A percentile compares a stretch with the other conserved stretches of the same genome.
These are phyloP conservation scores for Salvelinus sp. DNA, from an alignment of 2,113 vertebrate species.

Conservation along the genomic window DNA sequence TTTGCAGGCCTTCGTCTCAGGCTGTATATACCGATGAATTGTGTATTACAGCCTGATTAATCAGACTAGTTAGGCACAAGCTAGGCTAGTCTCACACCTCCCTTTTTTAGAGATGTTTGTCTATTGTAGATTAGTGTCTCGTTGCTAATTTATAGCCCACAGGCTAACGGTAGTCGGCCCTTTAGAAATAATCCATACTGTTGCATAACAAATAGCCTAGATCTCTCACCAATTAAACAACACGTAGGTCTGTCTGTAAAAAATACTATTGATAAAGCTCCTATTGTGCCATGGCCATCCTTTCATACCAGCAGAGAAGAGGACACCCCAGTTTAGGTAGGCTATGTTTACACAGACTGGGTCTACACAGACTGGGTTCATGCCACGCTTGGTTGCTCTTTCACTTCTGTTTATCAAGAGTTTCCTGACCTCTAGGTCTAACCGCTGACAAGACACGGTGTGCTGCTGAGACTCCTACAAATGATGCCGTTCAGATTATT, in stretches of 20 bases:
- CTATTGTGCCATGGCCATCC: too few species aligned
- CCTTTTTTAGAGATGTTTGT: conserved; percentile 17
- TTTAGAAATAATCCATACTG: too few species aligned
- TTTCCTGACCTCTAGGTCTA: not conserved
- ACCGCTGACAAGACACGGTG: not conserved
- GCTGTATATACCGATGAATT: too few species aligned
- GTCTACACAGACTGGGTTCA: not conserved
- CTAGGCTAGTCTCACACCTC: conserved; percentile 39
- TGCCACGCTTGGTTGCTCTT: conserved; percentile 19
- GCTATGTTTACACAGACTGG: not conserved
- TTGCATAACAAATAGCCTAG: too few species aligned
- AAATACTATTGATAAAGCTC: too few species aligned
- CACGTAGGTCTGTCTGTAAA: too few species aligned
- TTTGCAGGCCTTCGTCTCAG: too few species aligned
- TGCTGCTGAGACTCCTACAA: not conserved
- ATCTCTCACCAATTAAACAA: too few species aligned
- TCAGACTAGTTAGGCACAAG: not conserved
- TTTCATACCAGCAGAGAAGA: not conserved
- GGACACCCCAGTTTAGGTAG: too few species aligned
- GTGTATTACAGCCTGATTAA: conserved; percentile 13
- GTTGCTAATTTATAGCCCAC: too few species aligned
- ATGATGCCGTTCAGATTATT: not conserved
- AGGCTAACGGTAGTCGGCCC: too few species aligned
- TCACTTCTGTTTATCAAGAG: conserved; percentile 18
- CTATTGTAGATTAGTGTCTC: too few species aligned